Evolutionary conservation across 2,797 vertebrate species (phyloP).

Genomic region (Rhinatrema bivittatum): DNA sequence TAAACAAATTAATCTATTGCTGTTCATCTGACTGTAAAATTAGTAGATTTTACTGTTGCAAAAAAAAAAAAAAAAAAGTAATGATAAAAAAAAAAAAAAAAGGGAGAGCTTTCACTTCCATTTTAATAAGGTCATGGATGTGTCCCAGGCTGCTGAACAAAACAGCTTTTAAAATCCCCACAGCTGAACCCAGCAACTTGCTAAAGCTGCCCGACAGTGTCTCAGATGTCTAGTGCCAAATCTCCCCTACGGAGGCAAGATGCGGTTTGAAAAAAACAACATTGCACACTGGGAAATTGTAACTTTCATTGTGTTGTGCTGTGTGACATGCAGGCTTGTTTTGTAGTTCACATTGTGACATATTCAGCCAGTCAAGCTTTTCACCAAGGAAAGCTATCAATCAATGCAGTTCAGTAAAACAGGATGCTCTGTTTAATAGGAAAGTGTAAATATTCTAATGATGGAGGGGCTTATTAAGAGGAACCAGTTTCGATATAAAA

Average conservation of each 20-base stretch:
- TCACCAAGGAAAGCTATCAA: conserved; percentile 5
- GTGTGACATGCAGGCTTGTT: conserved; percentile 11
- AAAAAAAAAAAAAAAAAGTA: conserved; percentile 35
- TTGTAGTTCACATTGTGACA: conserved; percentile 29
- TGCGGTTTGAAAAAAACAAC: conserved; percentile 30
- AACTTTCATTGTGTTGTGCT: conserved; percentile 31
- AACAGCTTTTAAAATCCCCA: conserved; percentile 55
- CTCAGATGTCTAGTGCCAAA: conserved; percentile 31
- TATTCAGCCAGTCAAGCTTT: conserved; percentile 23
- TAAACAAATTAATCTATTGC: conserved; percentile 89
- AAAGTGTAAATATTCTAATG: too few relatives aligned
- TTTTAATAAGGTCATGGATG: conserved; percentile 59
- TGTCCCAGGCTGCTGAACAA: conserved; percentile 52
- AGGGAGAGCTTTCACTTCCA: conserved; percentile 48
- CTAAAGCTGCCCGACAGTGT: conserved; percentile 40
- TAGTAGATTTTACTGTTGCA: conserved; percentile 75
- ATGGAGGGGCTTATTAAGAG: too few relatives aligned
- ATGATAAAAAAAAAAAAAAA: conserved; percentile 16
- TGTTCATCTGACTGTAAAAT: conserved; percentile 94
- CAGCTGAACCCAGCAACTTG: conserved; percentile 48
- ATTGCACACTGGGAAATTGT: conserved; percentile 26
- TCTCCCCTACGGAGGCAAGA: conserved; percentile 28
- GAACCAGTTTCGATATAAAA: too few relatives aligned
- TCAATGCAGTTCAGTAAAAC: not conserved
- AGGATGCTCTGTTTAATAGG: too few relatives aligned